Evolutionary conservation across 2,113 vertebrate species (phyloP).

Genomic region (Hypanus sabinus): DNA sequence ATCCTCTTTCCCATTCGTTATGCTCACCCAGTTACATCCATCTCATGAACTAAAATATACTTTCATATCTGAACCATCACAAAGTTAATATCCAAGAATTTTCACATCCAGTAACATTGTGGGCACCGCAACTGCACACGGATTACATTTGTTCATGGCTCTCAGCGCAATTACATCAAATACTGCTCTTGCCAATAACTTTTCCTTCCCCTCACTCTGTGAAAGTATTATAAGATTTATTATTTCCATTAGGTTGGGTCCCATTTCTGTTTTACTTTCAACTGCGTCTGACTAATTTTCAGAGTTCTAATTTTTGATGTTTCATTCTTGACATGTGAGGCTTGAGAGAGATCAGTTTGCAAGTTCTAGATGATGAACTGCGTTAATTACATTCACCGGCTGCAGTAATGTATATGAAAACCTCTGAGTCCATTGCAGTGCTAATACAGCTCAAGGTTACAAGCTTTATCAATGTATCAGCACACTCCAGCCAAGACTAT

Average conservation of each 20-base stretch:
- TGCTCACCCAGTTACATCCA: too few relatives aligned
- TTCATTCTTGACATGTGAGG: background rate
- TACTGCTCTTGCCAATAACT: too few relatives aligned
- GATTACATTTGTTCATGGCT: too few relatives aligned
- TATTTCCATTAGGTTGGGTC: background rate
- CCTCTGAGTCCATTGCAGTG: background rate
- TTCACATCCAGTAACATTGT: background rate
- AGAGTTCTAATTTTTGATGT: background rate
- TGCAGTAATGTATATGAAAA: slow-evolving; percentile 14
- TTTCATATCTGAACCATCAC: too few relatives aligned
- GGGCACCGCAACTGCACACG: too few relatives aligned
- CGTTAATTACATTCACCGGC: background rate
- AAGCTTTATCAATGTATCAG: background rate
- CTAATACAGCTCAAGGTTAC: background rate
- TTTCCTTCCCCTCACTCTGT: too few relatives aligned
- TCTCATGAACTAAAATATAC: too few relatives aligned
- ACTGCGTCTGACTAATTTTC: background rate
- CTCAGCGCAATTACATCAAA: too few relatives aligned
- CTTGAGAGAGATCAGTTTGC: background rate
- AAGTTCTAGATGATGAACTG: background rate
- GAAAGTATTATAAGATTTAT: too few relatives aligned
- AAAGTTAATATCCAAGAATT: background rate
- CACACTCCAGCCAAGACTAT: background rate
- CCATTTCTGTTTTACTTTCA: background rate
- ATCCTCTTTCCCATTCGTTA: too few relatives aligned